Base-by-base conservation (phyloP, 2,797 vertebrate species). In the Geotrypetes seraphini region DNA sequence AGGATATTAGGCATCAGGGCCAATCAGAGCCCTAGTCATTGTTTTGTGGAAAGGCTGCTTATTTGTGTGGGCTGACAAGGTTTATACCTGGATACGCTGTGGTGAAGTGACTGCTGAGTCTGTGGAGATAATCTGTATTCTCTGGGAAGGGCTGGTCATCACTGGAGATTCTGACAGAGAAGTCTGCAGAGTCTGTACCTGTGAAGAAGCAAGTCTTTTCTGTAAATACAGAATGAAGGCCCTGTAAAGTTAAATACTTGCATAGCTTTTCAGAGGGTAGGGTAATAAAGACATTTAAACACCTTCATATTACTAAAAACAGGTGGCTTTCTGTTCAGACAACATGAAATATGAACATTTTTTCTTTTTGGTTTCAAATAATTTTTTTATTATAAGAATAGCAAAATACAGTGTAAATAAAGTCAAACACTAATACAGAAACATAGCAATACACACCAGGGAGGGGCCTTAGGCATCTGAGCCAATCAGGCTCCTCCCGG, bases 121-220 rank as follows among this genome's bases (percentile, higher is more conserved):
- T 38, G 87, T 68, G 34, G 93, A 92, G 71, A 96, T 89, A 53
- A 97, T 87, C 78, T 95, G 93, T 80, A 94, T 92, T 52, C 78
- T 85, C 18, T 88, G 90, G 33, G 89, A 92, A 71, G 93, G 91
- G 78, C 78, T 86, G 78, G 83, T 89, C 90, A 94, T 95, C 78
- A 81, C 82, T 71, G 87, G 87, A 75, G 79, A 78, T 71, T 87
- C 88, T 70, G 81, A 75, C 28, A 79, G 58, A 58, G 75, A 81
- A 48, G 74, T 73, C 55, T 84, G 76, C 53, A 68, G 51, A 53
- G 60, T 65, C 6, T 71, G 73, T 50, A 74, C 82, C 87, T 91
- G 55, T 12, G 42, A 63, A 46, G 36, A 58, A 50, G 20, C 2
- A 3, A 30, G 20, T 23, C 12, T 33, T 18, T 11, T 28, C 28